phyloP scores from a whole-genome alignment of 2,113 vertebrate species.

The Chlamydotis undulata region DNA sequence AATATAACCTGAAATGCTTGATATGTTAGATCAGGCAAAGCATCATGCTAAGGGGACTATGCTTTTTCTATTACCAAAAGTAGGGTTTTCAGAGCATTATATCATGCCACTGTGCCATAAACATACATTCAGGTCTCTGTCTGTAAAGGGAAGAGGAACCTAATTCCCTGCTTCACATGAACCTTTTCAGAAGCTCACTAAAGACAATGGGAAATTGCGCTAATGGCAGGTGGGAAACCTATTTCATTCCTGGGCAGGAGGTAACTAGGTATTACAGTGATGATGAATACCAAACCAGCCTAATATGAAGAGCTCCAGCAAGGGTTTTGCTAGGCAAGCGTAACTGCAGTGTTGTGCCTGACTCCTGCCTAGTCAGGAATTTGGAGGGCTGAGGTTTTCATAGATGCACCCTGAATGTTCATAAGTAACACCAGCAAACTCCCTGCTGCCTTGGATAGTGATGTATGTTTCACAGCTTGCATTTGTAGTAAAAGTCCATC shows the following conservation, averaged over 20 bases:
- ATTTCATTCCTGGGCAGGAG: background rate
- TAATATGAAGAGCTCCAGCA: background rate
- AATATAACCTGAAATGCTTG: background rate
- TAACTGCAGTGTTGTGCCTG: background rate
- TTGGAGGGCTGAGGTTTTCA: background rate
- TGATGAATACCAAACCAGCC: background rate
- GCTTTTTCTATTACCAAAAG: background rate
- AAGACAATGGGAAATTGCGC: background rate
- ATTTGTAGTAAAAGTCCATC: background rate
- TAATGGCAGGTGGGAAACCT: background rate
- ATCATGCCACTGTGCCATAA: background rate
- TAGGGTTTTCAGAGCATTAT: background rate
- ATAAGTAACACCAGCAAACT: background rate
- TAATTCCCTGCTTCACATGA: background rate
- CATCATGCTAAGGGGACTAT: background rate
- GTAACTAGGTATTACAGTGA: background rate
- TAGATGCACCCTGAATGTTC: background rate
- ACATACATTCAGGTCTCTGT: background rate
- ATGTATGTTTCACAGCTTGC: background rate
- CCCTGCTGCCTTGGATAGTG: background rate
- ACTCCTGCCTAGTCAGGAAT: background rate
- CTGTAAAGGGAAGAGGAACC: background rate
- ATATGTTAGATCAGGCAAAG: background rate
- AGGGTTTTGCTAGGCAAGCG: background rate
- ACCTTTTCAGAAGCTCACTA: background rate